Percentiles rank a stretch among this genome's conserved stretches.
phyloP scores from a whole-genome alignment of 53 echinoderm and acorn worm genomes.

The Astropecten irregularis region DNA sequence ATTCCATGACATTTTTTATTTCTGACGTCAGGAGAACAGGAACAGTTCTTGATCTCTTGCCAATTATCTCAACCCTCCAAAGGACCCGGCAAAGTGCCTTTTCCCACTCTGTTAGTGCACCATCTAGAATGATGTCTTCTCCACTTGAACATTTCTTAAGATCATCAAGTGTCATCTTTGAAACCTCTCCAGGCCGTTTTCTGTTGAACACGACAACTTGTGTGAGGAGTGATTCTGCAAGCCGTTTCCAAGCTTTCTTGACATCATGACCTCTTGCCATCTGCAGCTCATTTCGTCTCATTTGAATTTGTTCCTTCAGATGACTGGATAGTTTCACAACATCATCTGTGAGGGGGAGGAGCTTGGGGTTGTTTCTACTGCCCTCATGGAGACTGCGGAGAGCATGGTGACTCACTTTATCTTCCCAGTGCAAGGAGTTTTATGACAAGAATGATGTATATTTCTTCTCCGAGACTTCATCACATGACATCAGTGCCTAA shows the following conservation, averaged over 20 bases:
- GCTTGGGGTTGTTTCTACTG: slow-evolving; percentile 56
- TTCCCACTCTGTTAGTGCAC: slow-evolving; percentile 71
- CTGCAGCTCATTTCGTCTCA: slow-evolving; percentile 32
- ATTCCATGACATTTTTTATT: slow-evolving; percentile 59
- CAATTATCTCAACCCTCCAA: slow-evolving; percentile 72
- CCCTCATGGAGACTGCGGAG: slow-evolving; percentile 61
- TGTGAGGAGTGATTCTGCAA: slow-evolving; percentile 58
- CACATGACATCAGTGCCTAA: slow-evolving; percentile 42
- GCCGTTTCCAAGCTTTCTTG: slow-evolving; percentile 60
- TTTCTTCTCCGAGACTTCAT: slow-evolving; percentile 50
- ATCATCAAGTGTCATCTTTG: slow-evolving; percentile 71
- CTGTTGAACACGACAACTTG: slow-evolving; percentile 79
- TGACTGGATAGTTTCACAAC: slow-evolving; percentile 59
- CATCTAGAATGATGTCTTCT: slow-evolving; percentile 18
- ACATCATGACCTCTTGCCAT: slow-evolving; percentile 13
- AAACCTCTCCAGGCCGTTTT: slow-evolving; percentile 78
- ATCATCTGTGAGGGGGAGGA: slow-evolving; percentile 68
- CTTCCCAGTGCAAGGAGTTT: slow-evolving; percentile 67
- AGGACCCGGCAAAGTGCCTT: slow-evolving; percentile 59
- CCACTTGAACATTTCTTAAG: slow-evolving; percentile 51
- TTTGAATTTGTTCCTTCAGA: slow-evolving; percentile 47
- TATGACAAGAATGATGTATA: slow-evolving; percentile 34
- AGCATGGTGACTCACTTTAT: slow-evolving; percentile 70
- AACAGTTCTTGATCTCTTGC: slow-evolving; percentile 73
- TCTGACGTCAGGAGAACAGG: slow-evolving; percentile 65